Percentiles rank a stretch among this genome's conserved stretches.
phyloP scores from a whole-genome alignment of 2,113 vertebrate species.

The Halichoeres trimaculatus region DNA sequence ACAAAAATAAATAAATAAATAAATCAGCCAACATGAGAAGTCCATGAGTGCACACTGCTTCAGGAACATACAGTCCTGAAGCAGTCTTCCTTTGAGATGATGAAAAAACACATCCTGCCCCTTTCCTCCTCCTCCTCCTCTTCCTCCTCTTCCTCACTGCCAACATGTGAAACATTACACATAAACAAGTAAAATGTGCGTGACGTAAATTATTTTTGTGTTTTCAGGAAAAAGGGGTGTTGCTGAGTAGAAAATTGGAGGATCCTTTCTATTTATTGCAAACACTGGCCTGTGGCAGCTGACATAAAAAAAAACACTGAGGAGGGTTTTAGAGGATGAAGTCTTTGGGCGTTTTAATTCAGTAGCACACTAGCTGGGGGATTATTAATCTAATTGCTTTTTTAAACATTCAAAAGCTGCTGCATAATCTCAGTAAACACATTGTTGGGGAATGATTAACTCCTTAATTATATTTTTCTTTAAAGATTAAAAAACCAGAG shows the following conservation, averaged over 20 bases:
- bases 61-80: background rate
- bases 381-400: background rate
- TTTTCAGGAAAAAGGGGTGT: background rate
- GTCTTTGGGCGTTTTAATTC: background rate
- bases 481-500: background rate
- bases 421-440: background rate
- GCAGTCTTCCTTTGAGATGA: background rate
- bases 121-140: background rate
- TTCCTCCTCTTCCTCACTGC: background rate
- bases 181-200: background rate
- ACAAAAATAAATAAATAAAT: background rate
- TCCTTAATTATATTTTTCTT: background rate
- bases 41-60: background rate
- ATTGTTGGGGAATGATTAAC: background rate
- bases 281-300: background rate
- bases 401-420: constrained; percentile 11
- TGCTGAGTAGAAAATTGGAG: background rate
- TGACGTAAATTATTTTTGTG: background rate
- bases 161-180: background rate
- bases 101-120: background rate
- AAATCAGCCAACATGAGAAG: background rate
- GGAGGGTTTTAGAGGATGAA: background rate
- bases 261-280: background rate
- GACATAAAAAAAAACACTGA: background rate
- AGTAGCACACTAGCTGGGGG: background rate